These are phyloP conservation scores for Sceloporus undulatus DNA, from an alignment of 2,113 vertebrate species.

Conservation along the genomic window DNA sequence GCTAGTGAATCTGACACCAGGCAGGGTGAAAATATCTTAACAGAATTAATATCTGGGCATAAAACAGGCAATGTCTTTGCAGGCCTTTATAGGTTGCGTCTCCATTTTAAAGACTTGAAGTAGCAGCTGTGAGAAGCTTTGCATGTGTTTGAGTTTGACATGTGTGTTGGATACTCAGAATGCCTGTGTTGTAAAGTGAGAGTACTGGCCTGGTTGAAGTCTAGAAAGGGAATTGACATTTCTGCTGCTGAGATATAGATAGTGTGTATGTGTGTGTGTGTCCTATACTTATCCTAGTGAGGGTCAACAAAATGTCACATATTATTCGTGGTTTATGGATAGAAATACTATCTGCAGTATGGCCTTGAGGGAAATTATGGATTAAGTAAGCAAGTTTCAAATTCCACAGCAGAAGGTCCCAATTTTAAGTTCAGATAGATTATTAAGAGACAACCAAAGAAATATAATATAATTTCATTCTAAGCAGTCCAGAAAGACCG, in stretches of 20 bases:
- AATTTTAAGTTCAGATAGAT: neutral
- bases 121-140: neutral
- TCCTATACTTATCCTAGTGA: neutral
- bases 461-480: neutral
- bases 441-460: neutral
- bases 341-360: neutral
- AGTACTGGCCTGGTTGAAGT: neutral
- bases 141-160: neutral
- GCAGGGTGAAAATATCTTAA: neutral
- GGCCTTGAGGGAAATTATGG: conserved; percentile 7
- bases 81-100: neutral
- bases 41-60: neutral
- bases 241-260: neutral
- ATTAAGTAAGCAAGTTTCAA: conserved; percentile 8
- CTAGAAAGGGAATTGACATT: neutral
- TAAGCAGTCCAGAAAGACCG: neutral
- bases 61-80: neutral
- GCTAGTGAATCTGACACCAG: neutral
- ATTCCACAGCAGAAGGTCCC: conserved; percentile 19
- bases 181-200: neutral
- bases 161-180: neutral
- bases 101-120: neutral
- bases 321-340: neutral
- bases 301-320: neutral
- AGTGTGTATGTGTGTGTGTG: neutral